Evolutionary conservation across 2,888 invertebrate species (phyloP), one percentile per base, ranked within the genome.

Genomic region (Chymomyza fuscimana): DNA sequence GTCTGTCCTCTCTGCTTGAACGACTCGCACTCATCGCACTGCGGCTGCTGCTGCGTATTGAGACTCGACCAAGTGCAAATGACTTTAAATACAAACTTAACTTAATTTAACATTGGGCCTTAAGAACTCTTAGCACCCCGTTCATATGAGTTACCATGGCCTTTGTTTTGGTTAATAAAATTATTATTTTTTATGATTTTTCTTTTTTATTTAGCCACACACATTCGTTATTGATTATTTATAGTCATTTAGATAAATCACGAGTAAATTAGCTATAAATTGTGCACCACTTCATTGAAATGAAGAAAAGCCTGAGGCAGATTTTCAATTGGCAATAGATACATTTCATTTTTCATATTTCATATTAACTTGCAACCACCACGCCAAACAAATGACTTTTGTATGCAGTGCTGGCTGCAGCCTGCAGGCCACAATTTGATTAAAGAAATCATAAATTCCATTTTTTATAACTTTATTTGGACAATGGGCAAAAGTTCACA

Each of bases 231-330:
- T 46, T 46, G 12, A 72, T 83, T 71, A 79, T 81, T 86, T 87
- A 88, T 80, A 67, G 65, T 68, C 74, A 69, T 72, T 77, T 73
- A 83, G 67, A 88, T 85, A 87, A 85, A 84, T 88, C 87, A 88
- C 78, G 73, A 74, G 74, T 68, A 87, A 84, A 88, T 88, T 80
- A 77, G 76, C 71, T 76, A 87, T 86, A 88, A 88, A 86, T 87
- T 78, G 19, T 76, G 74, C 63, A 19, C 67, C 12, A 15, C 67
- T 19, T 54, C 70, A 67, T 25, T 63, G 46, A 54, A 50, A 46
- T 22, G 6, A 60, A 19, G 67, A 66, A 67, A 72, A 61, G 85
- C 88, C 82, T 54, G 77, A 74, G 86, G 87, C 87, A 65, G 58
- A 72, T 70, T 60, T 65, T 25, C 61, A 77, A 82, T 82, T 76